Base-by-base conservation (phyloP, 2,888 invertebrate species). In the Galerucella calmariensis region DNA sequence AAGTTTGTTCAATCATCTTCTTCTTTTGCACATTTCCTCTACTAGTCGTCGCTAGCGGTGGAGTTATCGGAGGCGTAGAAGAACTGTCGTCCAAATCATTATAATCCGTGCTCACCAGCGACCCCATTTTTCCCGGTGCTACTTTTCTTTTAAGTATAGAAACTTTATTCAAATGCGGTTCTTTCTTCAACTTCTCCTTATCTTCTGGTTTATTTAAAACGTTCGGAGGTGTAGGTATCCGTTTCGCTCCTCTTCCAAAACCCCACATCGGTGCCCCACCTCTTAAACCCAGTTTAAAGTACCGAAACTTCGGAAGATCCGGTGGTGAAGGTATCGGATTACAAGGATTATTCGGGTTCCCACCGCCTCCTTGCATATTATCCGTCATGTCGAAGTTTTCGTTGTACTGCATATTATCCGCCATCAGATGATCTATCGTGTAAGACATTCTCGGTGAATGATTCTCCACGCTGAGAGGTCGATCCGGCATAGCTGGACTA, bases 201-300 rank as follows among this genome's bases (percentile, higher is more conserved):
- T 77, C 78, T 11, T 78, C 77, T 3, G 75, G 46, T 72, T 79
- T 79, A 24, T 51, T 74, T 46, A 20, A 6, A 10, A 69, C 61
- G 66, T 69, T 79, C 35, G 85, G 84, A 20, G 85, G 83, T 12
- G 84, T 88, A 81, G 84, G 86, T 69, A 83, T 85, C 79, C 81
- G 84, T 81, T 86, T 89, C 67, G 84, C 88, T 79, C 80, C 89
- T 80, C 84, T 87, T 84, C 85, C 85, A 61, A 85, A 88, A 72
- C 88, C 87, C 92, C 92, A 92, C 88, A 92, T 91, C 0, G 92
- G 92, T 0, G 92, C 90, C 6, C 93, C 93, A 27, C 93, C 93
- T 76, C 90, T 86, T 3, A 93, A 82, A 14, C 90, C 94, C 2
- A 91, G 88, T 81, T 91, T 91, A 79, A 90, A 89, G 84, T 91